Conservation (phyloP, 2,888 invertebrate species). For the Hypena proboscidalis region DNA sequence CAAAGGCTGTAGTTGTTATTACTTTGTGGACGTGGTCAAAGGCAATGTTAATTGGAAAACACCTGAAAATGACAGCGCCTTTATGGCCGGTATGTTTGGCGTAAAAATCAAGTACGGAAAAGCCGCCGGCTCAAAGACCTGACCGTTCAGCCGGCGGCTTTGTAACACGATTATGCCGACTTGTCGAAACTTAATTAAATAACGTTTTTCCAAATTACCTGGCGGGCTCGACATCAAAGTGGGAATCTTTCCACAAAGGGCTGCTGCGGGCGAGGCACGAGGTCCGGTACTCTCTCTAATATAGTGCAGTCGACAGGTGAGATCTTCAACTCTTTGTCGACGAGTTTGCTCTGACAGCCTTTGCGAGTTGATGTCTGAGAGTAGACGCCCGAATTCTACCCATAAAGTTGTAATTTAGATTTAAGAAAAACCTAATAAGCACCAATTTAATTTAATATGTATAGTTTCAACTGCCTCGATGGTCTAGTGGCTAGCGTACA, state of each 20-base stretch:
- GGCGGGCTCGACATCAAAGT: slow-evolving; percentile 79
- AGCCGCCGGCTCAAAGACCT: slow-evolving; percentile 73
- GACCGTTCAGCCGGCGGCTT: slow-evolving; percentile 78
- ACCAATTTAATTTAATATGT: too few species aligned
- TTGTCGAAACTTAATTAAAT: slow-evolving; percentile 86
- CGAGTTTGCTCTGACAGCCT: slow-evolving; percentile 20
- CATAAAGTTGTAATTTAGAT: too few species aligned
- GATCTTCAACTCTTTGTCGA: slow-evolving; percentile 63
- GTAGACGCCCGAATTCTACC: too few species aligned
- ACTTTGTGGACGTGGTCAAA: slow-evolving; percentile 78
- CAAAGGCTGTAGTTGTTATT: slow-evolving; percentile 67
- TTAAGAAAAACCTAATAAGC: too few species aligned
- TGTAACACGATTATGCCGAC: slow-evolving; percentile 83
- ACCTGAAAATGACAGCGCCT: slow-evolving; percentile 83
- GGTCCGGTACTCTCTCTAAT: slow-evolving; percentile 58
- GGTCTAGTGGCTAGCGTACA: slow-evolving; percentile 1
- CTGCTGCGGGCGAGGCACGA: slow-evolving; percentile 72
- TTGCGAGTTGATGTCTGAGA: too few species aligned
- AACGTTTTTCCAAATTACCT: slow-evolving; percentile 85
- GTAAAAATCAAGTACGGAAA: slow-evolving; percentile 80
- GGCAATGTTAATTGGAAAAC: slow-evolving; percentile 84
- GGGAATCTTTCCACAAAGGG: slow-evolving; percentile 79
- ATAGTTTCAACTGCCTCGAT: too few species aligned
- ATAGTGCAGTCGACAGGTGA: slow-evolving; percentile 70
- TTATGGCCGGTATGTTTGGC: slow-evolving; percentile 76